Evolutionary conservation across 2,113 vertebrate species (phyloP).

Genomic region (Uria aalge): DNA sequence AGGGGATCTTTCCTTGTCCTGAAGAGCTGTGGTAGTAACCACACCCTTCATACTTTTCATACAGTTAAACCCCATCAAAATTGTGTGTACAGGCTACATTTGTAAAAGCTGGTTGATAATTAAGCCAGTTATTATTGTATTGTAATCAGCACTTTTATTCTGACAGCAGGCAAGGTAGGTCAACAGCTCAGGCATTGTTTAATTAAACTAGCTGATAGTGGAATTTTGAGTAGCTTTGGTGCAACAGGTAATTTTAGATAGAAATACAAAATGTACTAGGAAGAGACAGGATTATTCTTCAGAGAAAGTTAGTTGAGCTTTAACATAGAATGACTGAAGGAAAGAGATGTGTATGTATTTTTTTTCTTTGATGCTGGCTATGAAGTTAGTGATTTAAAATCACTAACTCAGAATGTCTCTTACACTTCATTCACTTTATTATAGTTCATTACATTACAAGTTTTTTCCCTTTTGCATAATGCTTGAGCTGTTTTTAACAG

Average conservation of each 20-base stretch:
- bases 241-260: background rate
- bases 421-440: background rate
- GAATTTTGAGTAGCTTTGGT: background rate
- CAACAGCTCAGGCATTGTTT: background rate
- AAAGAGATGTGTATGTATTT: background rate
- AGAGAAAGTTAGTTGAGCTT: background rate
- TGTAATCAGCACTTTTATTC: background rate
- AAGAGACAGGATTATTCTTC: background rate
- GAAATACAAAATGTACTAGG: background rate
- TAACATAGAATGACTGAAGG: background rate
- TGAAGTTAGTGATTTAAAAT: background rate
- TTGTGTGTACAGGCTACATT: background rate
- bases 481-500: background rate
- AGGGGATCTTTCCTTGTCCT: background rate
- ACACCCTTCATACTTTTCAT: background rate
- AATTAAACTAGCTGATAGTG: background rate
- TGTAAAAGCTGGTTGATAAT: slow-evolving; percentile 7
- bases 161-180: background rate
- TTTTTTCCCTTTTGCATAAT: background rate
- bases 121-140: background rate
- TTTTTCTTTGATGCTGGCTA: background rate
- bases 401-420: background rate
- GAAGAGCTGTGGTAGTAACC: background rate
- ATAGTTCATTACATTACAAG: background rate
- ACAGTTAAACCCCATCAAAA: background rate